Percentiles rank a stretch among this genome's conserved stretches.
Conservation (phyloP, 1,140 invertebrate genomes). For the Bombus sibiricus region DNA sequence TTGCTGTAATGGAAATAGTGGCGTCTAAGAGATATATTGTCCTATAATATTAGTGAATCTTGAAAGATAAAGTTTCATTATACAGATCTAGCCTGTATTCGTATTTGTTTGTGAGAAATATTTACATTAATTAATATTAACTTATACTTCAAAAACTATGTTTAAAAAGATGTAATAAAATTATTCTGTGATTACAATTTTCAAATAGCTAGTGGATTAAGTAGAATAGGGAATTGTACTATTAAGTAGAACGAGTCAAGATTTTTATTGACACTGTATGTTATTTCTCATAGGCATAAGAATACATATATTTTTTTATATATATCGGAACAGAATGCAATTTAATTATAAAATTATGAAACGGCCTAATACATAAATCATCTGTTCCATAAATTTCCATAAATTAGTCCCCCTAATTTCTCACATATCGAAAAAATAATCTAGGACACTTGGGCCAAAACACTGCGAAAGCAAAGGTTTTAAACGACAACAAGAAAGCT, state of each 20-base stretch:
- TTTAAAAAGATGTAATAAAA: not conserved
- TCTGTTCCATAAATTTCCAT: not conserved
- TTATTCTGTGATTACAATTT: not conserved
- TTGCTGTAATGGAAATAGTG: too few species aligned
- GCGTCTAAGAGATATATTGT: too few species aligned
- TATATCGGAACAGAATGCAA: not conserved
- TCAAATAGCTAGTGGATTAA: not conserved
- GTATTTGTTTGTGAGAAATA: too few species aligned
- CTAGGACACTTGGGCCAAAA: not conserved
- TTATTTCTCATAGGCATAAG: not conserved
- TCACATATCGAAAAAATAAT: not conserved
- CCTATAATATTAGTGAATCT: too few species aligned
- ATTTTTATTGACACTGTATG: too few species aligned
- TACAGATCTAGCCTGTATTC: too few species aligned
- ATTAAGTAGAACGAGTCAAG: too few species aligned
- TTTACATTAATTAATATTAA: not conserved
- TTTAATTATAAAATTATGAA: not conserved
- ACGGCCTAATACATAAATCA: not conserved
- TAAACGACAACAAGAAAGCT: constrained; percentile 10
- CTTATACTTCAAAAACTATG: too few species aligned
- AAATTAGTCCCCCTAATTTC: too few species aligned
- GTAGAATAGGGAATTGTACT: not conserved
- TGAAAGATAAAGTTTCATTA: too few species aligned
- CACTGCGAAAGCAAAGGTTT: not conserved
- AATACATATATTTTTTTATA: not conserved